Evolutionary conservation across 2,797 vertebrate species (phyloP).

Genomic region (Eutrigla gurnardus): DNA sequence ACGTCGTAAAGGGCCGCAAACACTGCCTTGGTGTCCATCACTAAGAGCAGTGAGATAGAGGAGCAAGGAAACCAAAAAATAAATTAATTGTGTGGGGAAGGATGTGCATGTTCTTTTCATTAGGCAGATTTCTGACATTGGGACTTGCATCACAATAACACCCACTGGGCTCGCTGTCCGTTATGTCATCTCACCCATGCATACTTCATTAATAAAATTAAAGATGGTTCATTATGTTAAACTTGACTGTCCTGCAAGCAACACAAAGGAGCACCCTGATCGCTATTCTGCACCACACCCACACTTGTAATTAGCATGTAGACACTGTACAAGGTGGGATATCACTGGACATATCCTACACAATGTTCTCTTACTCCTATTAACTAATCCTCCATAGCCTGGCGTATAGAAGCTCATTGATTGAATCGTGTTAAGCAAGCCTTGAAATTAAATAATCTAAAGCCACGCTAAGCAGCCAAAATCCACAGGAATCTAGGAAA

Average conservation of each 20-base stretch:
- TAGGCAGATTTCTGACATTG: neutral
- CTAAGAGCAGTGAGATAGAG: constrained; percentile 43
- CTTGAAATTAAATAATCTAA: constrained; percentile 75
- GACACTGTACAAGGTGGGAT: constrained; percentile 40
- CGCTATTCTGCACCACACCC: constrained; percentile 35
- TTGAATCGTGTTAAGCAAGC: constrained; percentile 69
- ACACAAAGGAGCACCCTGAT: constrained; percentile 11
- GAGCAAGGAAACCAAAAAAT: neutral
- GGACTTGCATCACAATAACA: neutral
- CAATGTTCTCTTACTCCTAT: constrained; percentile 54
- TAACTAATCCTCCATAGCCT: constrained; percentile 59
- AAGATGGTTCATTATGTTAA: constrained; percentile 2
- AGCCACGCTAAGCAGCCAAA: constrained; percentile 62
- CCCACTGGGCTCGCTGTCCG: neutral
- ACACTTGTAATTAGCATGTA: constrained; percentile 53
- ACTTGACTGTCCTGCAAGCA: constrained; percentile 14
- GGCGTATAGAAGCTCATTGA: constrained; percentile 52
- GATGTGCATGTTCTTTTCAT: no score
- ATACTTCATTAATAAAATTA: constrained; percentile 2
- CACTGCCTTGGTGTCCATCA: constrained; percentile 91
- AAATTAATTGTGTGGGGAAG: neutral
- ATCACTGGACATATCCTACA: constrained; percentile 56
- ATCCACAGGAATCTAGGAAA: constrained; percentile 55
- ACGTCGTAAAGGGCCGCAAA: constrained; percentile 87
- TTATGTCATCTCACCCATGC: neutral